These are phyloP conservation scores for Plutella xylostella DNA, from an alignment of 2,888 invertebrate species.

Conservation along the genomic window DNA sequence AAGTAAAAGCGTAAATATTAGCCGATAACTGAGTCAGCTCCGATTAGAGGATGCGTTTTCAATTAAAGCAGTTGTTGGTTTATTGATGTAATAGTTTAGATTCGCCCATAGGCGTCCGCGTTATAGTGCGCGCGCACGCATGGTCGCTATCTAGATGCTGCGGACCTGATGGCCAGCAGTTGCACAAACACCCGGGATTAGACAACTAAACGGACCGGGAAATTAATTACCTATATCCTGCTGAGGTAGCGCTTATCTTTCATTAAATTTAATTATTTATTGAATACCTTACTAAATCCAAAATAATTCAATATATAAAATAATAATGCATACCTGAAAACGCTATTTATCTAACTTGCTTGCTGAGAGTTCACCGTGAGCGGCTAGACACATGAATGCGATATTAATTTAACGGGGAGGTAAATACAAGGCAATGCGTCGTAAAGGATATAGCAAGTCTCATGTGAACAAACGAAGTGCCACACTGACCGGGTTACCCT, in stretches of 20 bases:
- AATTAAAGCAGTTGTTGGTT: constrained; percentile 38
- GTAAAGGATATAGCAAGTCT: too few relatives aligned
- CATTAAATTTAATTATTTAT: background rate
- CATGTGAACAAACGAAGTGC: constrained; percentile 50
- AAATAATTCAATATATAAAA: too few relatives aligned
- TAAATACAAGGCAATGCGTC: too few relatives aligned
- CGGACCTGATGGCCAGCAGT: constrained; percentile 29
- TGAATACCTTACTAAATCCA: too few relatives aligned
- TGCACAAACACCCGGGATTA: constrained; percentile 31
- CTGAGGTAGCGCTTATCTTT: background rate
- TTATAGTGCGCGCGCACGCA: constrained; percentile 40
- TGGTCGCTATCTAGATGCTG: constrained; percentile 35
- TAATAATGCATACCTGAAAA: too few relatives aligned
- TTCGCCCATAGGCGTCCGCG: constrained; percentile 28
- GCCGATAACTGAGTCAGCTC: constrained; percentile 17
- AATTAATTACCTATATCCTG: constrained; percentile 1
- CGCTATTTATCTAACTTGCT: too few relatives aligned
- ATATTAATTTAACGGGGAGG: too few relatives aligned
- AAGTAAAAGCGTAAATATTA: background rate
- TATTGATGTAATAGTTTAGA: constrained; percentile 39
- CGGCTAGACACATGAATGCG: too few relatives aligned
- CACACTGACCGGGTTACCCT: constrained; percentile 65
- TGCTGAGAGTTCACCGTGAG: too few relatives aligned
- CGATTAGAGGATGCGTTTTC: constrained; percentile 26
- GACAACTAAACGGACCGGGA: constrained; percentile 17